These are phyloP conservation scores for Tethea ocularis DNA, from an alignment of 2,888 invertebrate species.

Conservation along the genomic window DNA sequence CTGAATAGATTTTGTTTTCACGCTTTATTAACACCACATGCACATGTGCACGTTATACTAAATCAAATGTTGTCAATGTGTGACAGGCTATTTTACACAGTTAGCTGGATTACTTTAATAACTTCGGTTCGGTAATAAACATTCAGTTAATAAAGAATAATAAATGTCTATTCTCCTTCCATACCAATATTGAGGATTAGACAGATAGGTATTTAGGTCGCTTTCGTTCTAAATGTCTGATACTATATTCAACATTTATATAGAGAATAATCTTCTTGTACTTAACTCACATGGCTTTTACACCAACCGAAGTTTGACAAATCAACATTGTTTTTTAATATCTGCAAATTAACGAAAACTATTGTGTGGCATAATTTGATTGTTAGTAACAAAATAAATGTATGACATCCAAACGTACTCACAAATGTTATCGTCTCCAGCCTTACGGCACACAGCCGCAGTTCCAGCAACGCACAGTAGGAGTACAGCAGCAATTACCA, in stretches of 20 bases:
- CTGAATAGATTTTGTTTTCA: conserved; percentile 41
- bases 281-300: background rate
- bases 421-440: conserved; percentile 11
- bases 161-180: background rate
- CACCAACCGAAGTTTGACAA: background rate
- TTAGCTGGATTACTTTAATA: background rate
- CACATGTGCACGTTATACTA: conserved; percentile 30
- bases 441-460: conserved; percentile 32
- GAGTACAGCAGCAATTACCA: conserved; percentile 36
- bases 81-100: background rate
- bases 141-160: background rate
- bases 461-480: conserved; percentile 35
- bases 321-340: background rate
- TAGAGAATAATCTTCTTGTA: background rate
- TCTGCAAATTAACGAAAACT: background rate
- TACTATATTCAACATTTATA: background rate
- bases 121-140: background rate
- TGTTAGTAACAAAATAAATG: background rate
- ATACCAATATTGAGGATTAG: background rate
- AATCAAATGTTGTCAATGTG: background rate
- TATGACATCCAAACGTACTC: background rate
- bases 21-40: conserved; percentile 29
- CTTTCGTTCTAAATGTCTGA: background rate
- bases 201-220: no score
- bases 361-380: background rate